Percentiles rank a stretch among this genome's conserved stretches.
These are phyloP conservation scores for Lagria hirta DNA, from an alignment of 2,888 invertebrate genomes.

Conservation along the genomic window DNA sequence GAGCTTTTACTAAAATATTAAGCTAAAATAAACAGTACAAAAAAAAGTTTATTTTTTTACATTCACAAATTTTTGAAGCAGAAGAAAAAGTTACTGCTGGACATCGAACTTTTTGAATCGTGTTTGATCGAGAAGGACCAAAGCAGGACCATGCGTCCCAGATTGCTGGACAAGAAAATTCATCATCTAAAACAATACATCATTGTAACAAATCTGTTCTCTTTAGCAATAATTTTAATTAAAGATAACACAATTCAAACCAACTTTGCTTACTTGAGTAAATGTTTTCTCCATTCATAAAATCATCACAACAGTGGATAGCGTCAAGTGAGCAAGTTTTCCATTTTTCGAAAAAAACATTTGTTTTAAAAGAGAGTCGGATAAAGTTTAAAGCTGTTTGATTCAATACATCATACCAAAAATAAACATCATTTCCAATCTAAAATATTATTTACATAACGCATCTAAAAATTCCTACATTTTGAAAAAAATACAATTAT, in stretches of 20 bases:
- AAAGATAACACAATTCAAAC: constrained; percentile 2
- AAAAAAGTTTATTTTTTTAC: constrained; percentile 31
- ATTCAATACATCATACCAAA: no score
- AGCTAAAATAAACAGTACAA: neutral
- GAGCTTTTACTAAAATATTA: constrained; percentile 58
- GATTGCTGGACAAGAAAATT: constrained; percentile 56
- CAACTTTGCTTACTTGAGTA: constrained; percentile 25
- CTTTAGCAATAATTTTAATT: neutral
- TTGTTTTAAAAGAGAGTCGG: constrained; percentile 38
- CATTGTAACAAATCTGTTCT: no score
- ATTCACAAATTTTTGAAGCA: constrained; percentile 61
- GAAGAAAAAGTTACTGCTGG: constrained; percentile 58
- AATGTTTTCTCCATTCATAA: constrained; percentile 41
- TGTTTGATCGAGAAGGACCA: constrained; percentile 53
- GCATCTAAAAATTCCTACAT: no score
- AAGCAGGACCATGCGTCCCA: constrained; percentile 71
- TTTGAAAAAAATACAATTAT: no score
- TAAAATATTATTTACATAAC: no score
- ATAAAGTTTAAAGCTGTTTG: constrained; percentile 36
- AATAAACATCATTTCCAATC: no score
- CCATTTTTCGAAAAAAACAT: constrained; percentile 41
- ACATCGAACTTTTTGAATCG: constrained; percentile 57
- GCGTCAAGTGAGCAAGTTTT: constrained; percentile 42
- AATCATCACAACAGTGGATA: constrained; percentile 43
- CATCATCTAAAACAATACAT: constrained; percentile 37